These are phyloP conservation scores for Luidia sarsii DNA, from an alignment of 53 echinoderm and acorn worm genomes.

Conservation along the genomic window DNA sequence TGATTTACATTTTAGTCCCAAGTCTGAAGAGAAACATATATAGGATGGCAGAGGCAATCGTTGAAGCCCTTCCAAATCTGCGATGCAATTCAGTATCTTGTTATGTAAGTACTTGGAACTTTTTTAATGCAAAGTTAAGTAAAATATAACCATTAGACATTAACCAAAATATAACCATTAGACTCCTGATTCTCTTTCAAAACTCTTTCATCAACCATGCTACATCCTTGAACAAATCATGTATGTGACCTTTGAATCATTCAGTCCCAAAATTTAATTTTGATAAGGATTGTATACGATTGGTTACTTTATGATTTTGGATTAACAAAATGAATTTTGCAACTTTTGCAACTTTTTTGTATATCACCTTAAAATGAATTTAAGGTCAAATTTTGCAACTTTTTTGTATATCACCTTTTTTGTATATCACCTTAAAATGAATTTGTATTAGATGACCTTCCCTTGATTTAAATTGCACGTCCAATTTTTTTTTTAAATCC, in stretches of 20 bases:
- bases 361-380: no score
- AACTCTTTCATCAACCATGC: no score
- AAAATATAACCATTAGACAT: not conserved
- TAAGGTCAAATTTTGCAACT: no score
- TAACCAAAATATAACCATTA: not conserved
- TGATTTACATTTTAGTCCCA: not conserved
- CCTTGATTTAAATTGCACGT: no score
- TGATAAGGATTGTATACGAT: not conserved
- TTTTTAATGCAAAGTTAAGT: not conserved
- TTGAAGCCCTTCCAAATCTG: not conserved
- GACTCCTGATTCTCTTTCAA: not conserved
- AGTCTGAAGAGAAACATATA: not conserved
- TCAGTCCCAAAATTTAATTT: not conserved
- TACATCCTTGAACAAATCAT: no score
- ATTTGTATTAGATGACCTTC: no score
- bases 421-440: no score
- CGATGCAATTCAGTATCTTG: not conserved
- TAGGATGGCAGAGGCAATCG: not conserved
- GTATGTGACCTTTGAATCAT: not conserved
- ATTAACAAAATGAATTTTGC: no score
- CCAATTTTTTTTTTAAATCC: no score
- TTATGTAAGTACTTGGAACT: conserved; percentile 1
- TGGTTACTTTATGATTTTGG: no score
- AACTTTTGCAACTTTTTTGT: no score
- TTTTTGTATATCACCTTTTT: no score